A percentile compares a stretch with the other conserved stretches of the same genome.
Conservation (phyloP, 1,140 invertebrate species). For the Steinernema feltiae region DNA sequence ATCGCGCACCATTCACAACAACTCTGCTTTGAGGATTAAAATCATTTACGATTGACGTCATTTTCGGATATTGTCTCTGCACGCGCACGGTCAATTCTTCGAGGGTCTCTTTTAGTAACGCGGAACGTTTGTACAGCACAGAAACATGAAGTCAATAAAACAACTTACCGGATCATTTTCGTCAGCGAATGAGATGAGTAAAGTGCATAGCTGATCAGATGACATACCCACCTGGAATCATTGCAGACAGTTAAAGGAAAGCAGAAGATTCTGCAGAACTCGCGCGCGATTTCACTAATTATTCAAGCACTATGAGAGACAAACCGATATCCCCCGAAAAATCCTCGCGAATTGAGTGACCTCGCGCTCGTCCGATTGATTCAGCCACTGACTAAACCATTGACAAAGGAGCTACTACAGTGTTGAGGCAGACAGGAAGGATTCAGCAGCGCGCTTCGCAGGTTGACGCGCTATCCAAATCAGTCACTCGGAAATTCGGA, state of each 20-base stretch:
- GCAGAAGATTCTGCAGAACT: too few relatives aligned
- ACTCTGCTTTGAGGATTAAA: slow-evolving; percentile 1
- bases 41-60: background rate
- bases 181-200: slow-evolving; percentile 3
- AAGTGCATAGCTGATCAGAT: background rate
- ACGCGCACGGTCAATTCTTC: too few relatives aligned
- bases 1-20: background rate
- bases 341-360: background rate
- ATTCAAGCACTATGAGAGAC: background rate
- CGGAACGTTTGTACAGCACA: too few relatives aligned
- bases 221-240: slow-evolving; percentile 2
- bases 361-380: background rate
- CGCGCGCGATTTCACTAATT: background rate
- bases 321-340: background rate
- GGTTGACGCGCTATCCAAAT: background rate
- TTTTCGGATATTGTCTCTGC: background rate
- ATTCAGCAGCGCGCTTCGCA: background rate
- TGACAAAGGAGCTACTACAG: background rate
- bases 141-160: too few relatives aligned
- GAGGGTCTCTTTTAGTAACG: too few relatives aligned
- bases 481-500: background rate
- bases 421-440: background rate
- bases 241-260: background rate
- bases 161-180: slow-evolving; percentile 12
- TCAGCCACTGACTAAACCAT: background rate